A percentile compares a stretch with the other conserved stretches of the same genome.
These are phyloP conservation scores for Adineta ricciae DNA, from an alignment of 2,888 invertebrate species.

Conservation along the genomic window DNA sequence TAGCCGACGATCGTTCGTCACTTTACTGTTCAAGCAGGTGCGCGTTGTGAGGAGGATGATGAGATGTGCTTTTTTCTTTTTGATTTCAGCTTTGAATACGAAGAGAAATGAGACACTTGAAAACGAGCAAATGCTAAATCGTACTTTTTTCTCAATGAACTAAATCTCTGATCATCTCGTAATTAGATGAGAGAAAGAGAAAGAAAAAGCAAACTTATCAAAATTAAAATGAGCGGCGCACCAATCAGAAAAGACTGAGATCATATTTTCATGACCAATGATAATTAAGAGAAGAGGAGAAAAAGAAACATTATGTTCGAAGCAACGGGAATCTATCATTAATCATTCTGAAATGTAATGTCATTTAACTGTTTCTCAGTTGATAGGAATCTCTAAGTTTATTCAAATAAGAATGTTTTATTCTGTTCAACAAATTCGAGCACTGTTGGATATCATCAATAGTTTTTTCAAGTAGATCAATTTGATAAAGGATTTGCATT, in stretches of 20 bases:
- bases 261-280: background rate
- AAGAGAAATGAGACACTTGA: background rate
- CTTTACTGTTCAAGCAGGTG: background rate
- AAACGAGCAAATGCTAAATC: background rate
- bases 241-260: background rate
- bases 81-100: background rate
- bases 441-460: constrained; percentile 2
- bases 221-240: background rate
- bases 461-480: background rate
- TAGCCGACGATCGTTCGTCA: background rate
- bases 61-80: background rate
- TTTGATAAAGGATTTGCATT: background rate
- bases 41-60: background rate
- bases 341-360: background rate
- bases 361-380: background rate
- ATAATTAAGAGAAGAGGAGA: background rate
- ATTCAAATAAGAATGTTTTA: background rate
- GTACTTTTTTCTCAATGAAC: background rate
- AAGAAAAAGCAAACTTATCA: background rate
- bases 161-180: constrained; percentile 4
- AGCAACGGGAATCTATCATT: background rate
- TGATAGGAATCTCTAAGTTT: background rate
- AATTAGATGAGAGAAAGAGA: background rate
- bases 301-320: background rate
- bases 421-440: background rate